Base-by-base conservation (phyloP, 2,797 vertebrate species). In the Loriculus beryllinus region DNA sequence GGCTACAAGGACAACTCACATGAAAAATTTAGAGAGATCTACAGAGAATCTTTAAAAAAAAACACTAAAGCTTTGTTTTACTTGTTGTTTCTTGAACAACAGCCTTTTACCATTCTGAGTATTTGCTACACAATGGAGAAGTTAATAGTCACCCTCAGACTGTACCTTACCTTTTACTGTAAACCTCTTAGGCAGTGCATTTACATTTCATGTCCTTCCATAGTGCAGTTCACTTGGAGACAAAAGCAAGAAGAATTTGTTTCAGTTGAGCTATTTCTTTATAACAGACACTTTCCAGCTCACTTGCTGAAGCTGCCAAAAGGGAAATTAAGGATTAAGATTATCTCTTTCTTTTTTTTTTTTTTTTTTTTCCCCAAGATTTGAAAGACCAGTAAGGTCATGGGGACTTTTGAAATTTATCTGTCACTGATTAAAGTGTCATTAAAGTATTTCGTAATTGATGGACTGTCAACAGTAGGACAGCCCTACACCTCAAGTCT, bases 231-330 rank as follows among this genome's bases (percentile, higher is more conserved):
- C 96, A 97, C 97, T 96, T 95, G 94, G 89, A 98, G 97, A 98
- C 97, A 98, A 98, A 98, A 96, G 97, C 95, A 96, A 95, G 88
- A 95, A 92, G 88, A 98, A 97, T 98, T 98, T 97, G 97, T 97
- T 97, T 97, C 98, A 97, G 96, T 96, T 97, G 97, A 98, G 93
- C 96, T 98, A 82, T 78, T 97, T 75, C 84, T 94, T 97, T 97
- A 97, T 96, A 97, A 94, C 88, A 95, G 90, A 95, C 67, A 92
- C 90, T 97, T 98, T 97, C 96, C 96, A 98, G 97, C 91, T 97
- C 95, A 96, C 95, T 97, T 96, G 94, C 57, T 93, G 68, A 91
- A 96, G 52, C 79, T 94, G 93, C 92, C 96, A 94, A 97, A 97
- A 93, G 81, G 67, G 96, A 97, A 95, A 96, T 94, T 82, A 93